phyloP scores from a whole-genome alignment of 2,888 invertebrate genomes.

The Sarcophaga subvicina region DNA sequence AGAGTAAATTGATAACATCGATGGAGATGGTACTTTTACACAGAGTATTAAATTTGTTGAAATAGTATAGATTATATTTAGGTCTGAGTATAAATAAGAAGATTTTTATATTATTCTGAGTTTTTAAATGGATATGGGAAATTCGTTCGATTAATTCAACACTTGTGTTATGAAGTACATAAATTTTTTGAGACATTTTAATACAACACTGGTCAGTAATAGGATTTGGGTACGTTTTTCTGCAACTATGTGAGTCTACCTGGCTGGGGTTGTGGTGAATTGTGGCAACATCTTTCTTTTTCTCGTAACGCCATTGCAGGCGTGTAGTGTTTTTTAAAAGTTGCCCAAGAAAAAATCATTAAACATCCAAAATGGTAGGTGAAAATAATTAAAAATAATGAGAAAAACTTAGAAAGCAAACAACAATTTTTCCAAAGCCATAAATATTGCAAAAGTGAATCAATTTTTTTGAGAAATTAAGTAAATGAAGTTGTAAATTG shows the following conservation, averaged over 20 bases:
- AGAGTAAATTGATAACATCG: too few species aligned
- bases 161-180: neutral
- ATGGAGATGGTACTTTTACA: too few species aligned
- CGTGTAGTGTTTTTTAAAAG: slow-evolving; percentile 89
- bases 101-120: too few species aligned
- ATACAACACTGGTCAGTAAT: neutral
- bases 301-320: slow-evolving; percentile 93
- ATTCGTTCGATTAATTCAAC: too few species aligned
- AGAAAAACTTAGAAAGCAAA: slow-evolving; percentile 22
- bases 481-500: slow-evolving; percentile 61
- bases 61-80: too few species aligned
- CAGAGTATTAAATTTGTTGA: too few species aligned
- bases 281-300: slow-evolving; percentile 84
- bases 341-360: slow-evolving; percentile 86
- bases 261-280: slow-evolving; percentile 57
- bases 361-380: slow-evolving; percentile 84
- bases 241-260: slow-evolving; percentile 19
- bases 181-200: neutral
- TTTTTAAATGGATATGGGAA: too few species aligned
- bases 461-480: slow-evolving; percentile 45
- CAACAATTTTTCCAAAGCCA: slow-evolving; percentile 40
- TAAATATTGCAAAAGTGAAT: slow-evolving; percentile 60
- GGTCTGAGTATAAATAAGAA: too few species aligned
- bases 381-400: slow-evolving; percentile 71
- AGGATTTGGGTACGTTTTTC: neutral